Evolutionary conservation across 2,888 invertebrate genomes (phyloP).

Genomic region (Phortica okadai): DNA sequence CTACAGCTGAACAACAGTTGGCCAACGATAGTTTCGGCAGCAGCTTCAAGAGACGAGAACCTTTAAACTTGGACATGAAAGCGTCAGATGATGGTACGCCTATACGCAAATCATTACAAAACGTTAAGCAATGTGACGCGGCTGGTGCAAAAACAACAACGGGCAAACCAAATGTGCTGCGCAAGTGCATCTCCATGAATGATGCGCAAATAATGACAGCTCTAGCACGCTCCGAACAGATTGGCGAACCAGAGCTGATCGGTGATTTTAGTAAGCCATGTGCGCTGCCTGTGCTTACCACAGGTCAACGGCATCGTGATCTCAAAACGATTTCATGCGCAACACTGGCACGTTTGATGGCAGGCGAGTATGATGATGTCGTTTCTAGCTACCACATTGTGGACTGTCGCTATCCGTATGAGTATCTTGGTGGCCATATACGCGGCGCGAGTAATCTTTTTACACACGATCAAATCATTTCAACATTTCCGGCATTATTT

Average conservation of each 20-base stretch:
- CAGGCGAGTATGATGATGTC: conserved; percentile 81
- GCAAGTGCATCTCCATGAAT: conserved; percentile 85
- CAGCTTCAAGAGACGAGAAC: no score
- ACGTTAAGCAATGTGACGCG: no score
- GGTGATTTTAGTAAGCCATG: conserved; percentile 89
- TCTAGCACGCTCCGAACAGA: conserved; percentile 80
- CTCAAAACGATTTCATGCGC: conserved; percentile 86
- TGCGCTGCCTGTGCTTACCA: conserved; percentile 81
- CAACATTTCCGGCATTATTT: conserved; percentile 77
- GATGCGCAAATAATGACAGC: conserved; percentile 85
- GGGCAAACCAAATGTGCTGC: conserved; percentile 70
- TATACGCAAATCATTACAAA: no score
- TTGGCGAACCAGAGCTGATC: conserved; percentile 84
- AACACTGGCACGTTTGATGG: conserved; percentile 84
- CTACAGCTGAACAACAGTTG: conserved; percentile 23
- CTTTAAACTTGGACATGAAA: no score
- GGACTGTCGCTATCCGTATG: conserved; percentile 97
- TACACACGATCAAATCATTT: conserved; percentile 85
- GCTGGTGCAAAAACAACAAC: no score
- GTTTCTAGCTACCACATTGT: conserved; percentile 85
- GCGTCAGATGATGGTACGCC: no score
- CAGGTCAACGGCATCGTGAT: conserved; percentile 84
- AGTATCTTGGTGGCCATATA: conserved; percentile 94
- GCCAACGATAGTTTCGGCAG: neutral
- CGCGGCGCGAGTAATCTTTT: conserved; percentile 88